A percentile compares a stretch with the other conserved stretches of the same genome.
These are phyloP conservation scores for Tokudaia muenninki DNA, from an alignment of 2,797 vertebrate genomes.

Conservation along the genomic window DNA sequence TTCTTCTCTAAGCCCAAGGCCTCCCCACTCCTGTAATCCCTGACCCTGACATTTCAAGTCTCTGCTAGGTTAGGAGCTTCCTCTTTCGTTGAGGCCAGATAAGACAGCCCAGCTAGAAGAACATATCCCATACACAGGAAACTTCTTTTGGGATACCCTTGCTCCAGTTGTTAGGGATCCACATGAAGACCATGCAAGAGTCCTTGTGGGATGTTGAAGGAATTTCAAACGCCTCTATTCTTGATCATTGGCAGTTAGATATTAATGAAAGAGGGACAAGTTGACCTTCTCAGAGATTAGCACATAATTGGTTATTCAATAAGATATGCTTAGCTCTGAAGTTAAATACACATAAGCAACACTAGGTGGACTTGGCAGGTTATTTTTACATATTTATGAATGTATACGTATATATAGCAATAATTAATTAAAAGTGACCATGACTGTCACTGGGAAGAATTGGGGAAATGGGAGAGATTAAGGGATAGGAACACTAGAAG, in stretches of 20 bases:
- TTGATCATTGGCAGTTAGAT: not conserved
- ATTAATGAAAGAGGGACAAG: not conserved
- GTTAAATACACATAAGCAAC: not conserved
- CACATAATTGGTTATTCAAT: not conserved
- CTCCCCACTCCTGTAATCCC: no score
- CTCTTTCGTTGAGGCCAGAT: no score
- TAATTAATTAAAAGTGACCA: not conserved
- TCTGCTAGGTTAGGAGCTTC: no score
- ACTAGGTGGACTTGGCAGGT: not conserved
- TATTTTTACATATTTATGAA: not conserved
- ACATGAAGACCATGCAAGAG: no score
- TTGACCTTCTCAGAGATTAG: not conserved
- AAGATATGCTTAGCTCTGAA: not conserved
- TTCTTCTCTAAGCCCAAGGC: no score
- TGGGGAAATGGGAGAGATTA: not conserved
- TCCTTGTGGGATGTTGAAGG: no score
- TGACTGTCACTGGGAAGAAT: not conserved
- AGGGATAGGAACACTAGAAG: not conserved
- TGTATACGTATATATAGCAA: not conserved
- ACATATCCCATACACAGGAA: no score
- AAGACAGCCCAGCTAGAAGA: no score
- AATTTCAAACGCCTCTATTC: not conserved
- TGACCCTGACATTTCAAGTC: no score
- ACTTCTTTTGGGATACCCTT: no score
- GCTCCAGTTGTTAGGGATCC: no score